Base-by-base conservation (phyloP, 2,113 vertebrate genomes). In the Catharus fuscescens region DNA sequence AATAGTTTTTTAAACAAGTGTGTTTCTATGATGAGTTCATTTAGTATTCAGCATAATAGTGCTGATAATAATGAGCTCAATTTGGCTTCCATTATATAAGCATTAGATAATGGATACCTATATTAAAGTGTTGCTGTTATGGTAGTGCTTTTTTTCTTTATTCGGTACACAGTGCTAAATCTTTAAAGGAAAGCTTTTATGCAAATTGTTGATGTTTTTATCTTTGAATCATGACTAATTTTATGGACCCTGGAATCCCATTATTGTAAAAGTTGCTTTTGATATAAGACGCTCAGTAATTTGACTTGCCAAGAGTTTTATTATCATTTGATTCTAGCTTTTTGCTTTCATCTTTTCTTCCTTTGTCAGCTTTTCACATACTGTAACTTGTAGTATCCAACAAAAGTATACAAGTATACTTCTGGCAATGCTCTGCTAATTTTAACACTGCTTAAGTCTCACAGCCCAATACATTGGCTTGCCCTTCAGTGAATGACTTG, bases 41-140 rank as follows among this genome's bases (percentile, higher is more conserved):
- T 98, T 97, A 82, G 94, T 95, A 97, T 97, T 97, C 97, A 97
- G 91, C 93, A 85, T 96, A 98, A 97, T 95, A 97, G 91, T 89
- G 65, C 38, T 94, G 93, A 97, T 97, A 98, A 98, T 98, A 97
- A 98, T 96, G 92, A 98, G 97, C 88, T 97, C 96, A 76, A 94
- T 97, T 98, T 98, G 95, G 65, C 77, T 97, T 59, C 96, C 96
- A 97, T 98, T 98, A 97, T 97, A 95, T 96, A 97, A 97, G 90
- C 92, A 96, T 97, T 97, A 97, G 97, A 96, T 97, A 98, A 98
- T 97, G 93, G 97, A 97, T 97, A 97, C 95, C 96, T 97, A 96
- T 96, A 97, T 96, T 97, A 97, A 97, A 98, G 90, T 96, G 84
- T 88, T 97, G 82, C 61, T 89, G 70, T 92, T 97, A 81, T 85